phyloP scores from a whole-genome alignment of 2,113 vertebrate genomes.

The Onychostoma macrolepis region DNA sequence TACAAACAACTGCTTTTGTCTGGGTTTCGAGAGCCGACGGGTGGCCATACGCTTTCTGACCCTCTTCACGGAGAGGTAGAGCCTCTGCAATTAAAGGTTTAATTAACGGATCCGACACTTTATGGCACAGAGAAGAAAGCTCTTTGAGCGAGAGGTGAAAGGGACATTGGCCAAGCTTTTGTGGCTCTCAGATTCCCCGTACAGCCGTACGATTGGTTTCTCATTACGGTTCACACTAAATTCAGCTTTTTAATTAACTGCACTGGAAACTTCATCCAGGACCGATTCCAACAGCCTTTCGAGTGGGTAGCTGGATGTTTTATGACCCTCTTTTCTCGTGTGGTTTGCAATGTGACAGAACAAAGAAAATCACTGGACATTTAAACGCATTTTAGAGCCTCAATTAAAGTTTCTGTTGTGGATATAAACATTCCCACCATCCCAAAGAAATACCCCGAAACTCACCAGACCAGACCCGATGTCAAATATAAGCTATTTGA shows the following conservation, averaged over 20 bases:
- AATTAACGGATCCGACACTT: slow-evolving; percentile 80
- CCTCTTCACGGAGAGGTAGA: slow-evolving; percentile 69
- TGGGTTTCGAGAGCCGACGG: slow-evolving; percentile 53
- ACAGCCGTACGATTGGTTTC: slow-evolving; percentile 75
- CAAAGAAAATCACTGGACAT: slow-evolving; percentile 8
- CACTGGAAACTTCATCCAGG: slow-evolving; percentile 68
- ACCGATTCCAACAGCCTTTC: slow-evolving; percentile 57
- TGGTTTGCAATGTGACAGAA: slow-evolving; percentile 35
- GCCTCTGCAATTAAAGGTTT: slow-evolving; percentile 80
- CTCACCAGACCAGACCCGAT: background rate
- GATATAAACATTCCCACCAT: slow-evolving; percentile 3
- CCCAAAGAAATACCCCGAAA: background rate
- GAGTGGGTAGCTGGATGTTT: slow-evolving; percentile 55
- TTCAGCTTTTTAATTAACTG: slow-evolving; percentile 80
- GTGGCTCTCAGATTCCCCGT: slow-evolving; percentile 69
- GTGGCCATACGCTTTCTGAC: slow-evolving; percentile 64
- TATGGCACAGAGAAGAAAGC: slow-evolving; percentile 70
- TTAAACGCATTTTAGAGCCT: background rate
- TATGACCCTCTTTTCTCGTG: slow-evolving; percentile 51
- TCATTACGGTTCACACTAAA: slow-evolving; percentile 74
- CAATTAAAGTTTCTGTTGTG: background rate
- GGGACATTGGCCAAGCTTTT: slow-evolving; percentile 72
- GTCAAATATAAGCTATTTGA: background rate
- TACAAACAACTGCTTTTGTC: slow-evolving; percentile 69
- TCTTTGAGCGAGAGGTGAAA: slow-evolving; percentile 74